These are phyloP conservation scores for Exocentrus adspersus DNA, from an alignment of 2,888 invertebrate species.

Conservation along the genomic window DNA sequence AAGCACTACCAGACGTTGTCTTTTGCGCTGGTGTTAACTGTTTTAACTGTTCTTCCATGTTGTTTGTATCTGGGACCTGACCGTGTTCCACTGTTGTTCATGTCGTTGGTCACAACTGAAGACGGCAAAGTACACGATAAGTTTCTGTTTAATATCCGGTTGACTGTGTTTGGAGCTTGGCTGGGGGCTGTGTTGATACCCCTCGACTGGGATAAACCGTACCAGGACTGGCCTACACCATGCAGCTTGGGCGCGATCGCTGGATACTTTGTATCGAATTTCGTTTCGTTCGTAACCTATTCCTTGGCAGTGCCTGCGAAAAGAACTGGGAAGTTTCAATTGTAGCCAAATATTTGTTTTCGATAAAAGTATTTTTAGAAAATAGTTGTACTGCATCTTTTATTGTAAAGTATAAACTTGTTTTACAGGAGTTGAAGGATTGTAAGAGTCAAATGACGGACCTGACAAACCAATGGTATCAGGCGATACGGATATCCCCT, in stretches of 20 bases:
- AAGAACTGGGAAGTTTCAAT: constrained; percentile 23
- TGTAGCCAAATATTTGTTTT: constrained; percentile 8
- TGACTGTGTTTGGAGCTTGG: constrained; percentile 82
- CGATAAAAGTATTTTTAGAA: too few species aligned
- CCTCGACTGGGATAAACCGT: constrained; percentile 89
- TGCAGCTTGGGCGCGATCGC: constrained; percentile 75
- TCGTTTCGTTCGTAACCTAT: constrained; percentile 27
- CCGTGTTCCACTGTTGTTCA: constrained; percentile 67
- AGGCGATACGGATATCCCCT: constrained; percentile 91
- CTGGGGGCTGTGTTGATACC: constrained; percentile 86
- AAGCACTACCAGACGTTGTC: constrained; percentile 75
- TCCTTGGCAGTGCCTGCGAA: constrained; percentile 6
- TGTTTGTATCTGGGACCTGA: constrained; percentile 72
- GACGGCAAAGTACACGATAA: constrained; percentile 68
- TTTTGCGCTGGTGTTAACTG: constrained; percentile 71
- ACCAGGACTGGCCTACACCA: constrained; percentile 86
- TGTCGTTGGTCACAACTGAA: constrained; percentile 65
- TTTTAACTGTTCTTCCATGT: constrained; percentile 72
- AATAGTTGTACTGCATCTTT: too few species aligned
- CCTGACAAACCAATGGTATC: constrained; percentile 96
- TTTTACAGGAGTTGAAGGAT: constrained; percentile 88
- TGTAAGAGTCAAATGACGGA: constrained; percentile 97
- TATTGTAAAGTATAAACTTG: too few species aligned
- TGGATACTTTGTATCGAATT: constrained; percentile 65
- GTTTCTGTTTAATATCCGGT: constrained; percentile 68